Conservation (phyloP, 2,888 invertebrate species). For the Drosophila phalerata region DNA sequence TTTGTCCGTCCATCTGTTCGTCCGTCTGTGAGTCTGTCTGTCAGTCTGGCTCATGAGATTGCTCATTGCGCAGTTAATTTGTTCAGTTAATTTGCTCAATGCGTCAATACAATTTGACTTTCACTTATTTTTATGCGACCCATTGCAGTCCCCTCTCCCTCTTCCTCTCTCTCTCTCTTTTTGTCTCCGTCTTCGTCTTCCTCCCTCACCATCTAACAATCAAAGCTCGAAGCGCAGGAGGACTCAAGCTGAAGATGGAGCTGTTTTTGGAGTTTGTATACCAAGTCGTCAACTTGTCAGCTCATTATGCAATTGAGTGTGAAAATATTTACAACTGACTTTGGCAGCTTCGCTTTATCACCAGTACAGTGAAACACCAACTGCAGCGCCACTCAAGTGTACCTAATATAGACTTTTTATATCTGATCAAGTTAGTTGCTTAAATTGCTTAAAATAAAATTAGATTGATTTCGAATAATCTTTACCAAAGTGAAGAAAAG, state of each 20-base stretch:
- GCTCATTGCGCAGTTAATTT: conserved; percentile 82
- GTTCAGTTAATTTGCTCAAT: conserved; percentile 81
- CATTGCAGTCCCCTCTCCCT: conserved; percentile 52
- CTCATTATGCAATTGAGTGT: conserved; percentile 63
- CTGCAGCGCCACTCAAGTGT: conserved; percentile 8
- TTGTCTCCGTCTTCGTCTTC: background rate
- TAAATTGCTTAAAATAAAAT: background rate
- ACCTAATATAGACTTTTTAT: background rate
- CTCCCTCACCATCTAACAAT: conserved; percentile 13
- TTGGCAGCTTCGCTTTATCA: conserved; percentile 22
- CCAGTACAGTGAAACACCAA: conserved; percentile 16
- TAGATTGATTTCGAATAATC: background rate
- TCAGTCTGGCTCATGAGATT: conserved; percentile 46
- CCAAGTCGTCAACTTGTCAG: conserved; percentile 56
- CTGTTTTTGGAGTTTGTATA: conserved; percentile 21
- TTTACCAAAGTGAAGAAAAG: background rate
- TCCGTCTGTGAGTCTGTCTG: conserved; percentile 21
- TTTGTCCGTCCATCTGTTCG: conserved; percentile 8
- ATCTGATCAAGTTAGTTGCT: conserved; percentile 1
- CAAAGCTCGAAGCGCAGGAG: conserved; percentile 24
- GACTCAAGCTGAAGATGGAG: conserved; percentile 45
- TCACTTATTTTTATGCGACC: conserved; percentile 76
- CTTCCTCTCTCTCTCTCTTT: background rate
- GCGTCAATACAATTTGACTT: conserved; percentile 81
- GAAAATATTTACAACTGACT: conserved; percentile 49